A percentile compares a stretch with the other conserved stretches of the same genome.
phyloP scores from a whole-genome alignment of 2,888 invertebrate species.

The Eudasyphora cyanicolor region DNA sequence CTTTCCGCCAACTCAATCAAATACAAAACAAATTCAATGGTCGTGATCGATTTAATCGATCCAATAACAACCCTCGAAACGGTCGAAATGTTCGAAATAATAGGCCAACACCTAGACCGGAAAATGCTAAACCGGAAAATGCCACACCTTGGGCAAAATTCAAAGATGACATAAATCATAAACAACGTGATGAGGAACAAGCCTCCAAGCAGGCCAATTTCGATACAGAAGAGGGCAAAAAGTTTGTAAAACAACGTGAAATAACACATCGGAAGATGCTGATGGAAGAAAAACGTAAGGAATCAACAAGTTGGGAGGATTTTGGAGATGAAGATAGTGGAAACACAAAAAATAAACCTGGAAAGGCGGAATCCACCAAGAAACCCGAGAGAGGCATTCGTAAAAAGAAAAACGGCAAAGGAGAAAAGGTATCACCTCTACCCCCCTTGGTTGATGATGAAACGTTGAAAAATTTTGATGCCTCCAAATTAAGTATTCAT shows the following conservation, averaged over 20 bases:
- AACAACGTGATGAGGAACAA: slow-evolving; percentile 67
- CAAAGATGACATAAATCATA: slow-evolving; percentile 71
- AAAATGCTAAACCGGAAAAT: slow-evolving; percentile 56
- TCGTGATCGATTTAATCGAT: background rate
- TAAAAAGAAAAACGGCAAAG: too few species aligned
- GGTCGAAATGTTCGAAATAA: slow-evolving; percentile 51
- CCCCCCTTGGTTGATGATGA: too few species aligned
- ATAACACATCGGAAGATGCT: slow-evolving; percentile 71
- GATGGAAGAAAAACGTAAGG: slow-evolving; percentile 71
- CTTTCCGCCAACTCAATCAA: background rate
- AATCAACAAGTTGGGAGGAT: slow-evolving; percentile 73
- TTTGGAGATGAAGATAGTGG: slow-evolving; percentile 68
- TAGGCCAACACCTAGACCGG: slow-evolving; percentile 59
- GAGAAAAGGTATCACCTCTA: too few species aligned
- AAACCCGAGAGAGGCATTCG: too few species aligned
- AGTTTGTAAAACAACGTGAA: slow-evolving; percentile 70
- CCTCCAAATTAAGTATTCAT: too few species aligned
- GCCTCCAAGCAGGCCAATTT: slow-evolving; percentile 59
- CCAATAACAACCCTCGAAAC: background rate
- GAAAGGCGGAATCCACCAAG: too few species aligned
- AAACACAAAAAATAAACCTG: too few species aligned
- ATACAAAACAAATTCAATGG: too few species aligned
- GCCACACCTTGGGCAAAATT: slow-evolving; percentile 75
- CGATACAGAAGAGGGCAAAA: slow-evolving; percentile 67
- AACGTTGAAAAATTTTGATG: too few species aligned